Evolutionary conservation across 2,113 vertebrate species (phyloP).

Genomic region (Antechinus flavipes): DNA sequence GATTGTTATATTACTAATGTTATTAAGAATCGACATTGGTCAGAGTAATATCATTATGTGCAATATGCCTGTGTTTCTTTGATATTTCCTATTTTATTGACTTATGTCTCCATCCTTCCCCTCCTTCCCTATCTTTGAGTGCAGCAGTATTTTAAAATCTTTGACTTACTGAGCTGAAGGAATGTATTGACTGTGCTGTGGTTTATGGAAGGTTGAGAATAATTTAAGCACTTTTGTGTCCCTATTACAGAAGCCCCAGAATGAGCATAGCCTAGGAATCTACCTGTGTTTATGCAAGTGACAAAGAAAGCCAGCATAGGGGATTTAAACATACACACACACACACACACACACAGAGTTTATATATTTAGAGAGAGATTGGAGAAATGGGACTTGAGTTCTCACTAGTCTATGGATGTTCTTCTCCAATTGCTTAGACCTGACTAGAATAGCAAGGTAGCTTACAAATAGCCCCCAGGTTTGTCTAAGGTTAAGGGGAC

Average conservation of each 20-base stretch:
- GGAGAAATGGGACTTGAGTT: neutral
- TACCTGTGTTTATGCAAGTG: neutral
- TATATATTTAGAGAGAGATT: neutral
- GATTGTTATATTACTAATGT: neutral
- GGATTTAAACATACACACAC: neutral
- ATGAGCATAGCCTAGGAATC: neutral
- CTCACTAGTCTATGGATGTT: too few relatives aligned
- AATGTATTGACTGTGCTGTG: neutral
- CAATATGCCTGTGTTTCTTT: neutral
- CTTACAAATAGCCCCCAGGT: too few relatives aligned
- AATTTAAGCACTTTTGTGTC: neutral
- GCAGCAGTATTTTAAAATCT: neutral
- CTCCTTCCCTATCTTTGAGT: neutral
- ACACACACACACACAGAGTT: too few relatives aligned
- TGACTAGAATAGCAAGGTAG: too few relatives aligned
- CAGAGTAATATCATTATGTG: neutral
- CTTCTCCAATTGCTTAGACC: too few relatives aligned
- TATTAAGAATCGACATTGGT: neutral
- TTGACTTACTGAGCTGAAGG: neutral
- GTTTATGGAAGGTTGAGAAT: neutral
- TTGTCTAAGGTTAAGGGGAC: too few relatives aligned
- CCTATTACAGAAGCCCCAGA: neutral
- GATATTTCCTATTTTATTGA: neutral
- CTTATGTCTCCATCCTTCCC: neutral
- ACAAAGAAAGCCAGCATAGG: neutral